Base-by-base conservation (phyloP, 1,140 invertebrate species). In the Mylabris phalerata region DNA sequence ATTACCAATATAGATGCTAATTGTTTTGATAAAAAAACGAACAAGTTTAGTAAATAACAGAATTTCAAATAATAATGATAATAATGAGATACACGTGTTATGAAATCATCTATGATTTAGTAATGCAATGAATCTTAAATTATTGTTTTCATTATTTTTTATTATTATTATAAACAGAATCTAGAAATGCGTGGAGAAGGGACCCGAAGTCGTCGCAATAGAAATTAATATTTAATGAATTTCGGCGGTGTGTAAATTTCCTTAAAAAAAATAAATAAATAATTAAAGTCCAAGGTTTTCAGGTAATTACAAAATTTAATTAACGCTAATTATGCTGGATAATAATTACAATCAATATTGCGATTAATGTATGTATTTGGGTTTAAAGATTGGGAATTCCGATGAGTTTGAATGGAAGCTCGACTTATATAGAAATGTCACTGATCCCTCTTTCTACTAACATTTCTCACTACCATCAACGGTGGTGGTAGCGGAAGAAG, bases 21-120 rank as follows among this genome's bases (percentile, higher is more conserved):
- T 54, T 54, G 51, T 54, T 46, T 54, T 26, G 51, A 54, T 54
- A 52, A 52, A 54, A 32, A 32, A 54, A 52, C 50, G 38, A 54
- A 45, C 46, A 38, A 46, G 44, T 54, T 54, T 54, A 42, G 42
- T 46, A 54, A 54, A 54, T 43, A 52, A 32, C 32, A 32, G 7
- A 32, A 32, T 5, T 32, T 32, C 7, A 7, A 32, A 32, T 5
- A 32, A 32, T 32, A 32, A 32, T 32, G 7, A 32, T 32, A 32
- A 32, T 32, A 32, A 32, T 32, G 32, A 5, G 32, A 3, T 32
- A 32, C 32, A 32, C 32, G 32, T 32, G 32, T 32, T 32, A 32
- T 32, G 32, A 32, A 32, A 32, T 32, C 7, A 4, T 32, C 7
- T 32, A 32, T 32, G 32, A 32, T 32, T 32, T 32, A 32, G 32